phyloP scores from a whole-genome alignment of 2,888 invertebrate species.

The Gasteruption jaculator region DNA sequence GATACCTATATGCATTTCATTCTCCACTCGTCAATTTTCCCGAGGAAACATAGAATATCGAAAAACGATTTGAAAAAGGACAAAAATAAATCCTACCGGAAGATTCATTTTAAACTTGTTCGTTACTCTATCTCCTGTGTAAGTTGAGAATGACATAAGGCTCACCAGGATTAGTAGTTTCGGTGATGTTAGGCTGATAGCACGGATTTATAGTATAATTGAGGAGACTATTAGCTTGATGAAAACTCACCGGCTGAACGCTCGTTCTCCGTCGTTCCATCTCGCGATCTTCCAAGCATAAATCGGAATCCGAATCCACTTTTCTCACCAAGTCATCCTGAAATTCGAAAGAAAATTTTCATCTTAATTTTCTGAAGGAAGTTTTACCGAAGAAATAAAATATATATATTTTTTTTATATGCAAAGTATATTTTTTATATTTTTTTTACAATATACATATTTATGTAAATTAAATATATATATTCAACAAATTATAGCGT shows the following conservation, averaged over 20 bases:
- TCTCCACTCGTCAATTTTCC: too few species aligned
- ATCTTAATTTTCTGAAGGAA: too few species aligned
- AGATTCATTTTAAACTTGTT: slow-evolving; percentile 4
- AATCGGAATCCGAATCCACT: slow-evolving; percentile 85
- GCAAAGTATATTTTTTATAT: too few species aligned
- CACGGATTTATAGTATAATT: slow-evolving; percentile 51
- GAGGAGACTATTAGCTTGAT: slow-evolving; percentile 50
- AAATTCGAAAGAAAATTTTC: slow-evolving; percentile 28
- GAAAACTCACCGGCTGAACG: slow-evolving; percentile 51
- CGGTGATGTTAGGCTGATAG: slow-evolving; percentile 48
- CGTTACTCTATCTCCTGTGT: slow-evolving; percentile 41
- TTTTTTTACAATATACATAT: too few species aligned
- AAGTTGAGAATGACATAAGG: slow-evolving; percentile 50
- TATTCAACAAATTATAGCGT: too few species aligned
- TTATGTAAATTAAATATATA: too few species aligned
- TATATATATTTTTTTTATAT: too few species aligned
- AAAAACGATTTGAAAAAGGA: slow-evolving; percentile 7
- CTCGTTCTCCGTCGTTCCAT: slow-evolving; percentile 43
- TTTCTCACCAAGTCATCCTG: slow-evolving; percentile 66
- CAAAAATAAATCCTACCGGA: slow-evolving; percentile 5
- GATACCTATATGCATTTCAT: too few species aligned
- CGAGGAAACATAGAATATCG: too few species aligned
- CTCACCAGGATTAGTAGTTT: slow-evolving; percentile 43
- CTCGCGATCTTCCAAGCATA: slow-evolving; percentile 74
- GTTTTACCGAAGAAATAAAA: too few species aligned